Conservation (phyloP, 2,888 invertebrate genomes). For the Conomelus anceps region DNA sequence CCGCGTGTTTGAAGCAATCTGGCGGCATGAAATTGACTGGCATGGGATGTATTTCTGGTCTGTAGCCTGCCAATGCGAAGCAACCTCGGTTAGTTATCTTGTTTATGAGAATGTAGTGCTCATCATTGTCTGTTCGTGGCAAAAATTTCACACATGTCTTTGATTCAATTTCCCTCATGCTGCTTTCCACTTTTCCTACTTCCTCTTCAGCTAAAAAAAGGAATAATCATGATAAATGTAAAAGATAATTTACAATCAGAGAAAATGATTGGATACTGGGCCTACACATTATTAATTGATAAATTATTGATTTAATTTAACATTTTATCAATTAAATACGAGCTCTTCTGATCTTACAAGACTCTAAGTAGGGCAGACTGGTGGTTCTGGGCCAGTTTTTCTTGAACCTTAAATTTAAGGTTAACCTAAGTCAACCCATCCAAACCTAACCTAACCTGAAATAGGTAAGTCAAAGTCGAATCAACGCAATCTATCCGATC, state of each 20-base stretch:
- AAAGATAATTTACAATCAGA: background rate
- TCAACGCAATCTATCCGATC: too few species aligned
- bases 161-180: conserved; percentile 34
- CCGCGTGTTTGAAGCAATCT: conserved; percentile 33
- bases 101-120: conserved; percentile 23
- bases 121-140: conserved; percentile 20
- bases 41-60: conserved; percentile 28
- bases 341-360: too few species aligned
- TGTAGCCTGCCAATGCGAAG: conserved; percentile 36
- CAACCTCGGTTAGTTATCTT: conserved; percentile 32
- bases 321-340: too few species aligned
- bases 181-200: conserved; percentile 29
- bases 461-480: too few species aligned
- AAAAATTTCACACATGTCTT: conserved; percentile 36
- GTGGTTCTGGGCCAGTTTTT: too few species aligned
- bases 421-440: too few species aligned
- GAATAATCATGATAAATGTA: background rate
- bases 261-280: too few species aligned
- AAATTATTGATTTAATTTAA: too few species aligned
- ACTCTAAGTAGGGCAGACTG: too few species aligned
- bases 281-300: too few species aligned
- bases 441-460: too few species aligned
- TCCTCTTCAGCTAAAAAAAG: conserved; percentile 31
- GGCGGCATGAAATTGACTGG: conserved; percentile 35
- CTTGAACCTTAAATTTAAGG: too few species aligned